Evolutionary conservation across 2,888 invertebrate genomes (phyloP).

Genomic region (Deilephila porcellus): DNA sequence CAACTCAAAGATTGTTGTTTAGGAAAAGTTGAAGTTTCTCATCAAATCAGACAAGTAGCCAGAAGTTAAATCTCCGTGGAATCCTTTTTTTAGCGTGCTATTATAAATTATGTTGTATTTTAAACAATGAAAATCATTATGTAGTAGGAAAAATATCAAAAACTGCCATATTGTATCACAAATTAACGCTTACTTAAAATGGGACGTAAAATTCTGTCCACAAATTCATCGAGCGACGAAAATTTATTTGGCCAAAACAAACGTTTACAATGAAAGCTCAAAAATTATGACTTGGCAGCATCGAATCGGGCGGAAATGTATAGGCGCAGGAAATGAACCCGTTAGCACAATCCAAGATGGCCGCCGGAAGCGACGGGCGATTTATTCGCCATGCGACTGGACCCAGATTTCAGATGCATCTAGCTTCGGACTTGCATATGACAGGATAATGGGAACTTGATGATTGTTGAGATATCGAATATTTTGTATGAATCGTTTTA

Average conservation of each 20-base stretch:
- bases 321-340: slow-evolving; percentile 84
- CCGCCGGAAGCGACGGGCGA: slow-evolving; percentile 66
- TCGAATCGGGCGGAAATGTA: slow-evolving; percentile 78
- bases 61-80: too few species aligned
- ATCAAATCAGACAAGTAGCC: too few species aligned
- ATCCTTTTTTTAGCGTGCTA: too few species aligned
- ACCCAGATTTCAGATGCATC: slow-evolving; percentile 22
- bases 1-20: too few species aligned
- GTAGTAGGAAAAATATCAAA: too few species aligned
- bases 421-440: slow-evolving; percentile 18
- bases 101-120: too few species aligned
- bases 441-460: neutral
- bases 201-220: neutral
- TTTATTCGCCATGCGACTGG: slow-evolving; percentile 60
- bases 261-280: slow-evolving; percentile 44
- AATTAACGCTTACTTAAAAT: neutral
- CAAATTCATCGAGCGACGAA: slow-evolving; percentile 1
- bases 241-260: slow-evolving; percentile 34
- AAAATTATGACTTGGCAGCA: slow-evolving; percentile 78
- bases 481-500: neutral
- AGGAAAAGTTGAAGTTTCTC: too few species aligned
- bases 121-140: too few species aligned
- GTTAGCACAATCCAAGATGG: slow-evolving; percentile 82
- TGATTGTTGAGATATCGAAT: neutral
- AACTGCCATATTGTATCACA: neutral